These are phyloP conservation scores for Drosophila cardini DNA, from an alignment of 1,140 invertebrate genomes.

Conservation along the genomic window DNA sequence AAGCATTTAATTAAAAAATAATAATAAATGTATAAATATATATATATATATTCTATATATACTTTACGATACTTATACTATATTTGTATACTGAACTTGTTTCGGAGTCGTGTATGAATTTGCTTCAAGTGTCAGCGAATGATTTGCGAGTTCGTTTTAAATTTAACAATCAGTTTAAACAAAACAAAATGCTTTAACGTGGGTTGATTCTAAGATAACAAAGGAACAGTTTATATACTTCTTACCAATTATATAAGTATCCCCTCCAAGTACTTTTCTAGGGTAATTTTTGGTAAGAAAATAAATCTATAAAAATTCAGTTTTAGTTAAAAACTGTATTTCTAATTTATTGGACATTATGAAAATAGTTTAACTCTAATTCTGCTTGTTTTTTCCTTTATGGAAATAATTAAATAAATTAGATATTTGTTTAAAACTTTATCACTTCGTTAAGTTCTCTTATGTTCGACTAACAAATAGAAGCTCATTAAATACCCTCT, in stretches of 20 bases:
- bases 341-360: not conserved
- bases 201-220: constrained; percentile 21
- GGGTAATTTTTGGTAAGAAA: too few relatives aligned
- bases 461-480: constrained; percentile 29
- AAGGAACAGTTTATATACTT: too few relatives aligned
- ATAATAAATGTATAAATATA: too few relatives aligned
- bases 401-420: not conserved
- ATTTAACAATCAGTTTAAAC: constrained; percentile 17
- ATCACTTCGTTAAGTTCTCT: constrained; percentile 24
- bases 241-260: too few relatives aligned
- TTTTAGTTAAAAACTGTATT: too few relatives aligned
- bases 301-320: too few relatives aligned
- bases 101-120: constrained; percentile 22
- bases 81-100: constrained; percentile 34
- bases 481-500: constrained; percentile 30
- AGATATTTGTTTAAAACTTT: constrained; percentile 4
- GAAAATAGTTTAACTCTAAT: not conserved
- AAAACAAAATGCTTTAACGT: not conserved
- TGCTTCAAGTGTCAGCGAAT: constrained; percentile 30
- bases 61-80: not conserved
- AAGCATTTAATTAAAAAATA: constrained; percentile 21
- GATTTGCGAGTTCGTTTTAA: constrained; percentile 54
- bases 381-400: not conserved
- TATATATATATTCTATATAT: constrained; percentile 10
- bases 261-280: too few relatives aligned